These are phyloP conservation scores for Podotricha telesiphe DNA, from an alignment of 2,888 invertebrate species.

Conservation along the genomic window DNA sequence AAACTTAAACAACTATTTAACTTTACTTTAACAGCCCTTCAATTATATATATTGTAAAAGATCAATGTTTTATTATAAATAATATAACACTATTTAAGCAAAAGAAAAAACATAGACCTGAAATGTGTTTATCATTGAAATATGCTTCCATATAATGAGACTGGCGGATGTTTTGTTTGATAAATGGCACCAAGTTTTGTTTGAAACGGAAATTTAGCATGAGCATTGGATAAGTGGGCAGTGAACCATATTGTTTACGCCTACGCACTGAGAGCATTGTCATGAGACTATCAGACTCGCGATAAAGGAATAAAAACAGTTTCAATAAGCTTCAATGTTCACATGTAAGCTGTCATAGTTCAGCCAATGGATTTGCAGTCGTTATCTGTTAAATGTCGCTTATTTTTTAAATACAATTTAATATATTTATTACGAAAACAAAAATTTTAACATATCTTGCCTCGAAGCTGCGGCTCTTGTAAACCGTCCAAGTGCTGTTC, in stretches of 20 bases:
- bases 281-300: conserved; percentile 40
- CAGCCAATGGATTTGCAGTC: conserved; percentile 6
- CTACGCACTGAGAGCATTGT: conserved; percentile 48
- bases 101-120: not conserved
- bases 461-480: no score
- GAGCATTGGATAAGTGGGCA: conserved; percentile 71
- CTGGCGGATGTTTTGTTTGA: conserved; percentile 70
- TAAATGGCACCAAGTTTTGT: conserved; percentile 53
- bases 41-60: no score
- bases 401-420: not conserved
- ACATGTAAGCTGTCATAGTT: not conserved
- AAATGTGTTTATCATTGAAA: conserved; percentile 23
- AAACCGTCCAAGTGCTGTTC: no score
- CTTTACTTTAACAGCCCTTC: no score
- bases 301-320: conserved; percentile 41
- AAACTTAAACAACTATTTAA: no score
- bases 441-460: no score
- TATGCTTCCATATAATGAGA: conserved; percentile 40
- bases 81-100: not conserved
- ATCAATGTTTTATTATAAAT: not conserved
- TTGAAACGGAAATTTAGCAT: conserved; percentile 64
- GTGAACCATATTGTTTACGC: conserved; percentile 61
- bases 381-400: not conserved
- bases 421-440: no score
- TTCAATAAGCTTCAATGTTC: conserved; percentile 12